Percentiles rank a stretch among this genome's conserved stretches.
phyloP scores from a whole-genome alignment of 2,797 vertebrate species.

The Myotis daubentonii region DNA sequence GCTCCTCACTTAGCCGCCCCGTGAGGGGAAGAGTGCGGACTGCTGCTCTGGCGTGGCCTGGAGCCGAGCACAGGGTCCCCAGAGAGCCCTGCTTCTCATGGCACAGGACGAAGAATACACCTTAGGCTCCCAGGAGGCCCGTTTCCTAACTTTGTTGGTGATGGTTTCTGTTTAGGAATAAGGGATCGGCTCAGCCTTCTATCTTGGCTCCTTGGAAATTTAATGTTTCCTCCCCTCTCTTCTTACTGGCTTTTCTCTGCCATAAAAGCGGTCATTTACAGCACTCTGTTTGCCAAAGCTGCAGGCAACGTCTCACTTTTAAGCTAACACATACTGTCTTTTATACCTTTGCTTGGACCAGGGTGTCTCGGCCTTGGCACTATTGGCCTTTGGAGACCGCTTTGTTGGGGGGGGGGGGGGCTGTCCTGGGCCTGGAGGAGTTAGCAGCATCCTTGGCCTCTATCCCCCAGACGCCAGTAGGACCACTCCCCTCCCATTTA shows the following conservation, averaged over 20 bases:
- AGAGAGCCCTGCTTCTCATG: not conserved
- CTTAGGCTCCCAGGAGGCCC: not conserved
- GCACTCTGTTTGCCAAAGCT: not conserved
- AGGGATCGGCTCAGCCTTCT: not conserved
- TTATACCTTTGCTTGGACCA: not conserved
- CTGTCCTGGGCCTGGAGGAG: not conserved
- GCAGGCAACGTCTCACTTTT: not conserved
- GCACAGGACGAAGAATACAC: not conserved
- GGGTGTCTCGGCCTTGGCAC: not conserved
- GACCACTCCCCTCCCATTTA: not conserved
- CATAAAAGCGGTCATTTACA: not conserved
- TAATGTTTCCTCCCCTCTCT: not conserved
- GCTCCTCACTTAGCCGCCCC: not conserved
- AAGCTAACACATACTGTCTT: not conserved
- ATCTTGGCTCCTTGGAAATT: not conserved
- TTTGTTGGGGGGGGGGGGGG: not conserved
- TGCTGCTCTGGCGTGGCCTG: not conserved
- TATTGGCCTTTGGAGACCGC: not conserved
- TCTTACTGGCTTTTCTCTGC: constrained; percentile 8
- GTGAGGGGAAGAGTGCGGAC: not conserved
- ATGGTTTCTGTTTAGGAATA: not conserved
- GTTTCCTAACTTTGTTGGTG: not conserved
- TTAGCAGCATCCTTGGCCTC: not conserved
- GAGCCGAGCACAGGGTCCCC: not conserved
- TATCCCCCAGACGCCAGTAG: not conserved